Evolutionary conservation across 2,113 vertebrate genomes (phyloP).

Genomic region (Myocastor coypus): DNA sequence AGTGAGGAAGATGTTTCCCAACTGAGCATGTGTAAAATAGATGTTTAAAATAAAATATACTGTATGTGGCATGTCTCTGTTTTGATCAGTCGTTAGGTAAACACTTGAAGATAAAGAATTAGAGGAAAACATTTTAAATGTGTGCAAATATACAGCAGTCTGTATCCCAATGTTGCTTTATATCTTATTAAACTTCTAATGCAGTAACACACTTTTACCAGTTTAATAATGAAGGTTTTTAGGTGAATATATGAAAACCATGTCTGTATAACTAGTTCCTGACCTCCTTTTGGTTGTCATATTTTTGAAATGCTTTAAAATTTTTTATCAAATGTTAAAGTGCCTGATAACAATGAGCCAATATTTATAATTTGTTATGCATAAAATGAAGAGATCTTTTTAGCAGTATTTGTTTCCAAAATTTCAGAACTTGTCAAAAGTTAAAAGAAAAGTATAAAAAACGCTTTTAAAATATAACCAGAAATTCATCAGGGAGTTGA

Average conservation of each 20-base stretch:
- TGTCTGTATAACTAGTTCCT: constrained; percentile 1
- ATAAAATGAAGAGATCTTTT: constrained; percentile 1
- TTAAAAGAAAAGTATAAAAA: neutral
- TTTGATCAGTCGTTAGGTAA: constrained; percentile 44
- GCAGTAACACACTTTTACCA: constrained; percentile 12
- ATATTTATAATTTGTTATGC: constrained; percentile 41
- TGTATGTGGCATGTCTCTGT: neutral
- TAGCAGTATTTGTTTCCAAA: neutral
- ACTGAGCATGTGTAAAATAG: neutral
- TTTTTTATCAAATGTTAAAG: constrained; percentile 36
- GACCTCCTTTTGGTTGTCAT: constrained; percentile 14
- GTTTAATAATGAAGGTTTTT: constrained; percentile 33
- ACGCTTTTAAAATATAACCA: constrained; percentile 44
- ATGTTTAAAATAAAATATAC: constrained; percentile 50
- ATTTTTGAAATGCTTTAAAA: constrained; percentile 52
- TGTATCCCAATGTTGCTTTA: constrained; percentile 18
- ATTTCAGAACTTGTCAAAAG: constrained; percentile 34
- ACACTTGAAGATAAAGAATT: constrained; percentile 48
- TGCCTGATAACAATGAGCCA: neutral
- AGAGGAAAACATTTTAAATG: constrained; percentile 30
- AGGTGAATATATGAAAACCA: neutral
- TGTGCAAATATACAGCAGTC: neutral
- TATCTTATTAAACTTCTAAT: neutral
- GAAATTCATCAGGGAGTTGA: constrained; percentile 45
- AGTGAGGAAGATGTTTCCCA: neutral